Base-by-base conservation (phyloP, 1,140 invertebrate genomes). In the Euwallacea similis region DNA sequence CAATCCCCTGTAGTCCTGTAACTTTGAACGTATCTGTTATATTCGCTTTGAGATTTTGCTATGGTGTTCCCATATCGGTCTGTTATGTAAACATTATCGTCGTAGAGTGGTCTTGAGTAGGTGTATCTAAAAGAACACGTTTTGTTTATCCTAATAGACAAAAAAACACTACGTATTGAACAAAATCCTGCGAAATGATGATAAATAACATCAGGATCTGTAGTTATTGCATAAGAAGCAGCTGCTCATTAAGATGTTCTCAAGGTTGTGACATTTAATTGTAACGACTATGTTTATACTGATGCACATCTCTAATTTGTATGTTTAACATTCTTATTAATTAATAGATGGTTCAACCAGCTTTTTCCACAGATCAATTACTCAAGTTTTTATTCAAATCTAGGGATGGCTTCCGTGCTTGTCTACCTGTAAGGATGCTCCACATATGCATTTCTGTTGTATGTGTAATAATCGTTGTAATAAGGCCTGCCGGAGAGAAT, bases 21-120 rank as follows among this genome's bases (percentile, higher is more conserved):
- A 50, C 56, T 50, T 33, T 66, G 61, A 33, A 60, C 42, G 8
- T 64, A 64, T 46, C 50, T 58, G 16, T 66, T 55, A 66, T 66
- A 66, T 58, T 73, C 66, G 15, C 69, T 71, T 11, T 50, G 15
- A 43, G 76, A 67, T 50, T 71, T 66, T 15, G 73, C 73, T 9
- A 61, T 69, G 8, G 77, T 78, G 47, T 72, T 76, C 46, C 77
- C 77, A 73, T 77, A 77, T 73, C 63, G 56, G 54, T 78, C 77
- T 21, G 77, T 78, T 60, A 78, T 71, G 54, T 78, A 78, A 15
- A 78, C 73, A 10, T 71, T 74, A 54, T 74, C 72, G 53, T 78
- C 72, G 63, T 74, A 67, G 13, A 66, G 11, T 21, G 71, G 66
- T 53, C 71, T 65, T 50, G 59, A 69, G 13, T 21, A 53, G 10